A percentile compares a stretch with the other conserved stretches of the same genome.
Evolutionary conservation across 2,888 invertebrate species (phyloP).

Genomic region (Selenia dentaria): DNA sequence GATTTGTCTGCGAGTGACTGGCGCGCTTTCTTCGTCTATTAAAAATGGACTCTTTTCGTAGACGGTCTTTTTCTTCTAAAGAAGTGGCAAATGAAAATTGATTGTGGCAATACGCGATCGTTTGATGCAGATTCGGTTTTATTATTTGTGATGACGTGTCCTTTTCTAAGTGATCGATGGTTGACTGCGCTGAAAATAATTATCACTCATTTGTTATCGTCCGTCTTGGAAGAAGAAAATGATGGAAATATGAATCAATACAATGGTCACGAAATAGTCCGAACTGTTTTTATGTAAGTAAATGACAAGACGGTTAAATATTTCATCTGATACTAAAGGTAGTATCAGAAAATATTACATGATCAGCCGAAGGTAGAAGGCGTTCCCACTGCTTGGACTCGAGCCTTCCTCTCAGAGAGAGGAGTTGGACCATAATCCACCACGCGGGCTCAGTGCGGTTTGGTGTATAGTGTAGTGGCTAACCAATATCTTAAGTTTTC

Average conservation of each 20-base stretch:
- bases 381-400: too few species aligned
- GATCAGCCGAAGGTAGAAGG: too few species aligned
- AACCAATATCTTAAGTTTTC: too few species aligned
- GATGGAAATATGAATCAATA: conserved; percentile 8
- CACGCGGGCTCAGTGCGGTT: too few species aligned
- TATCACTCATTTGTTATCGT: conserved; percentile 41
- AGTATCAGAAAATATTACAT: too few species aligned
- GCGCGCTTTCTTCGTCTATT: conserved; percentile 74
- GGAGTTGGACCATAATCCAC: too few species aligned
- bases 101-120: conserved; percentile 73
- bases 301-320: too few species aligned
- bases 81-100: conserved; percentile 59
- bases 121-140: conserved; percentile 71
- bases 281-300: too few species aligned
- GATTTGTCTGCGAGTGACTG: conserved; percentile 79
- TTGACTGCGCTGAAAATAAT: conserved; percentile 37
- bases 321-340: too few species aligned
- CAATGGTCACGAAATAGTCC: neutral
- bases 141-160: conserved; percentile 63
- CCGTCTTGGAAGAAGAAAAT: conserved; percentile 12
- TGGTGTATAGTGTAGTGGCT: too few species aligned
- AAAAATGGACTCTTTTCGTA: conserved; percentile 68
- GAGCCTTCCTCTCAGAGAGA: too few species aligned
- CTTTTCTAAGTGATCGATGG: conserved; percentile 65
- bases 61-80: conserved; percentile 39